These are phyloP conservation scores for Idaea aversata DNA, from an alignment of 2,888 invertebrate genomes.

Conservation along the genomic window DNA sequence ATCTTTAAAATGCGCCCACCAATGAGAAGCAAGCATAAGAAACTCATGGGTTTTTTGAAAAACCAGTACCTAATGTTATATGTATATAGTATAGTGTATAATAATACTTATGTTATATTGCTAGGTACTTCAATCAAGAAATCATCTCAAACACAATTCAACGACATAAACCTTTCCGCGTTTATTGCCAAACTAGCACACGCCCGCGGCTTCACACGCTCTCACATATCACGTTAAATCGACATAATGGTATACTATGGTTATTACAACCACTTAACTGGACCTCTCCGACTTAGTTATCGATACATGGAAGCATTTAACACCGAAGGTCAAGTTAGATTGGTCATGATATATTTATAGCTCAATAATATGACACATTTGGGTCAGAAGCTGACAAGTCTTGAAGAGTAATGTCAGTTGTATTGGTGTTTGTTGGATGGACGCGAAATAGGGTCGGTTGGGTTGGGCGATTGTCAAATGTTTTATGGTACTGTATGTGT, in stretches of 20 bases:
- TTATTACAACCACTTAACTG: slow-evolving; percentile 23
- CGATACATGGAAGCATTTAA: slow-evolving; percentile 15
- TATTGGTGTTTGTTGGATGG: slow-evolving; percentile 35
- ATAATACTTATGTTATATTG: too few species aligned
- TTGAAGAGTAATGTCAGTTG: slow-evolving; percentile 42
- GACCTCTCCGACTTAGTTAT: slow-evolving; percentile 18
- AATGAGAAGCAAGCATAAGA: too few species aligned
- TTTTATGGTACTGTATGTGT: slow-evolving; percentile 21
- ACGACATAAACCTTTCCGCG: background rate
- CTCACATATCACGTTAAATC: slow-evolving; percentile 57
- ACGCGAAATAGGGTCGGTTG: slow-evolving; percentile 12
- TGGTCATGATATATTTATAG: slow-evolving; percentile 58
- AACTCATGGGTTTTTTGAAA: too few species aligned
- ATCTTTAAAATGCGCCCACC: too few species aligned
- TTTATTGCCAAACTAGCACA: slow-evolving; percentile 12
- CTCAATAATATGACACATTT: slow-evolving; percentile 59
- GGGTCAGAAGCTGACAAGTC: slow-evolving; percentile 48
- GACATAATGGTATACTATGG: slow-evolving; percentile 36
- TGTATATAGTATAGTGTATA: too few species aligned
- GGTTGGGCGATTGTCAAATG: slow-evolving; percentile 27
- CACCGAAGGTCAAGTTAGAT: slow-evolving; percentile 22
- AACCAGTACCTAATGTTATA: too few species aligned
- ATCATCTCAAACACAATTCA: background rate
- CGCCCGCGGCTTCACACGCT: slow-evolving; percentile 37
- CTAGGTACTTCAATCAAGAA: background rate